Evolutionary conservation across 2,797 vertebrate species (phyloP), one percentile per base, ranked within the genome.

Genomic region (Tinamus major): DNA sequence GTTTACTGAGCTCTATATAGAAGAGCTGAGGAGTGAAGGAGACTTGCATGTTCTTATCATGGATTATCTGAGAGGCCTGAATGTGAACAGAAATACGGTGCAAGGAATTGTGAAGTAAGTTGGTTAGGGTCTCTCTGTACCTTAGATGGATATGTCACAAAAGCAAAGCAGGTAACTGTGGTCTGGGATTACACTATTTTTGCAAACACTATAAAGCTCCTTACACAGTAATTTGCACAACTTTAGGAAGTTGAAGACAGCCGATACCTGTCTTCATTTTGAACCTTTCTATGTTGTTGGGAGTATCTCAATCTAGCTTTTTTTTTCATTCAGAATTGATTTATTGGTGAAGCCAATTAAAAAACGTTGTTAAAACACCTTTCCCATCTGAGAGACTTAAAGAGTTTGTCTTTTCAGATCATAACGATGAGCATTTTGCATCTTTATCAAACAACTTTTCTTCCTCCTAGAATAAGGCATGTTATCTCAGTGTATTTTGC

Each of bases 1-100:
- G 92, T 99, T 99, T 94, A 99, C 99, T 76, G 99, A 99, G 97
- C 97, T 99, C 85, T 99, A 98, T 33, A 98, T 99, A 53, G 99
- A 99, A 94, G 99, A 99, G 97, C 87, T 99, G 82, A 99, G 98
- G 97, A 98, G 97, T 80, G 99, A 99, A 91, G 98, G 97, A 76
- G 99, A 99, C 92, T 97, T 99, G 89, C 97, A 98, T 3, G 96
- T 99, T 96, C 98, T 99, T 91, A 98, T 99, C 35, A 97, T 98
- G 46, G 99, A 99, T 98, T 99, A 99, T 97, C 97, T 99, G 74
- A 99, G 98, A 97, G 97, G 98, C 70, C 94, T 99, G 95, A 99
- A 98, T 91, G 91, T 98, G 62, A 98, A 92, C 93, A 98, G 98
- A 96, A 98, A 64, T 31, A 95, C 97, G 63, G 97, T 99, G 77